These are phyloP conservation scores for Prenolepis imparis DNA, from an alignment of 2,888 invertebrate genomes.

Conservation along the genomic window DNA sequence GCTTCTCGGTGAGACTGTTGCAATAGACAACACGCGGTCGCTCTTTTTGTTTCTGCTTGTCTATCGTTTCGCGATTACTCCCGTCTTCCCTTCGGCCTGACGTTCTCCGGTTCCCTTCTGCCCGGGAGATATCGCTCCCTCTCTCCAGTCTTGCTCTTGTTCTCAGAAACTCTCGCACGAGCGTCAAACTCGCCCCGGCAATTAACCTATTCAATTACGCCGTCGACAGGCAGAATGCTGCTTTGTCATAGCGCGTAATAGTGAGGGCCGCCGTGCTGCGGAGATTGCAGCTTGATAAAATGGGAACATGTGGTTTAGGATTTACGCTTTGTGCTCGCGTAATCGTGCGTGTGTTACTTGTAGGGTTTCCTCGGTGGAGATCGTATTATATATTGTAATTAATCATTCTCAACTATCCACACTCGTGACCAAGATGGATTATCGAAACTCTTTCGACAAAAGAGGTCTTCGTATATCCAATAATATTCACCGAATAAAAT, in stretches of 20 bases:
- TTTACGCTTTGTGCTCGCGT: conserved; percentile 31
- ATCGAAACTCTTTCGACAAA: conserved; percentile 5
- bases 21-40: conserved; percentile 5
- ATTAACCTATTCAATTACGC: conserved; percentile 39
- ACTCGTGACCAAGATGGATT: conserved; percentile 26
- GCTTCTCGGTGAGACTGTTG: background rate
- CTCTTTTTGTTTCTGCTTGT: conserved; percentile 42
- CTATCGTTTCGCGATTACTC: conserved; percentile 46
- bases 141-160: conserved; percentile 39
- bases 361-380: background rate
- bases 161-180: conserved; percentile 40
- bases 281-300: conserved; percentile 28
- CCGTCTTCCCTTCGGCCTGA: background rate
- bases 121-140: background rate
- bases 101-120: background rate
- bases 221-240: background rate
- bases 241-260: conserved; percentile 24
- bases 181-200: conserved; percentile 25
- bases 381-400: conserved; percentile 26
- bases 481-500: conserved; percentile 17
- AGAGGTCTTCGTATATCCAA: conserved; percentile 16
- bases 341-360: conserved; percentile 11
- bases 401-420: conserved; percentile 43
- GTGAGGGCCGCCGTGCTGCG: background rate
- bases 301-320: background rate